These are phyloP conservation scores for Martes martes DNA, from an alignment of 2,113 vertebrate species.

Conservation along the genomic window DNA sequence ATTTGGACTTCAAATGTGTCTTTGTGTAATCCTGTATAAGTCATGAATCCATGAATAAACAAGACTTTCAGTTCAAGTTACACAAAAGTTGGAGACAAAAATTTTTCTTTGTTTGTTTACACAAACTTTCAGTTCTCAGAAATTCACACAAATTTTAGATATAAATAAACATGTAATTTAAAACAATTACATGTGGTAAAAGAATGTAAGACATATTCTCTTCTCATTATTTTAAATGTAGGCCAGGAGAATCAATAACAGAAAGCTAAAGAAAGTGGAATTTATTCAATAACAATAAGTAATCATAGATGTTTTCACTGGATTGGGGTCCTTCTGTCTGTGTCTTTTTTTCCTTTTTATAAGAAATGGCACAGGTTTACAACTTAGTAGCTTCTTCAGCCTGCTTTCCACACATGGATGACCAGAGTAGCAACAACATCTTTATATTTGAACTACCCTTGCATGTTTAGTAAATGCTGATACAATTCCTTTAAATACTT, in stretches of 20 bases:
- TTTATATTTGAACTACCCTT: neutral
- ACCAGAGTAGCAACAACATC: neutral
- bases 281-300: neutral
- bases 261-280: neutral
- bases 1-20: neutral
- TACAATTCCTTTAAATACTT: neutral
- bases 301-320: neutral
- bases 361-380: neutral
- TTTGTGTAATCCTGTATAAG: neutral
- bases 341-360: neutral
- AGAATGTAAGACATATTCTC: neutral
- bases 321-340: neutral
- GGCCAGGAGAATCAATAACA: neutral
- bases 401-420: neutral
- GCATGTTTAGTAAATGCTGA: neutral
- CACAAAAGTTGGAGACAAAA: neutral
- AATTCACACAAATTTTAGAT: neutral
- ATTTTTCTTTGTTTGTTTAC: neutral
- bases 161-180: neutral
- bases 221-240: neutral
- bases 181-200: neutral
- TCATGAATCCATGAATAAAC: neutral
- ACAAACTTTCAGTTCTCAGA: neutral
- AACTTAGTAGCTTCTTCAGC: neutral
- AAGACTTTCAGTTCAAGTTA: neutral